Evolutionary conservation across 1,140 invertebrate genomes (phyloP).

Genomic region (Orchestia grillus): DNA sequence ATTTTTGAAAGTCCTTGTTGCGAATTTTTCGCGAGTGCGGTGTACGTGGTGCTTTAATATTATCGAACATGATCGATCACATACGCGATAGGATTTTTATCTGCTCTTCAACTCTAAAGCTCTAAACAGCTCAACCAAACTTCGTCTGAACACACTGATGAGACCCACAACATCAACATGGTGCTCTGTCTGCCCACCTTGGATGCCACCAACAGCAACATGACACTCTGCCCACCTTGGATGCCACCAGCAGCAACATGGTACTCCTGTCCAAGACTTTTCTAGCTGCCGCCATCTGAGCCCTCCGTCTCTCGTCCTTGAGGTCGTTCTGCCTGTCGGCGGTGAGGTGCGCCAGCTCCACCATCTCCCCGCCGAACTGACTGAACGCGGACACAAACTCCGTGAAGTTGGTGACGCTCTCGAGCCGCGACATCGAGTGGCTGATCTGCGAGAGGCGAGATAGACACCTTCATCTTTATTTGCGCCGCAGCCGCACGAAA

Average conservation of each 20-base stretch:
- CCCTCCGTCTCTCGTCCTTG: slow-evolving; percentile 93
- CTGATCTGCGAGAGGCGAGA: slow-evolving; percentile 76
- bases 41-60: not conserved
- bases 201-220: slow-evolving; percentile 96
- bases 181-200: slow-evolving; percentile 87
- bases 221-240: slow-evolving; percentile 92
- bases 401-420: slow-evolving; percentile 96
- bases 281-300: slow-evolving; percentile 94
- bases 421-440: slow-evolving; percentile 86
- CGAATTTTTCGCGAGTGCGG: not conserved
- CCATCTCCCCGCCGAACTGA: slow-evolving; percentile 98
- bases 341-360: slow-evolving; percentile 94
- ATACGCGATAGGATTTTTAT: not conserved
- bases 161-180: slow-evolving; percentile 90
- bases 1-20: not conserved
- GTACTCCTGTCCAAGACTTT: slow-evolving; percentile 97
- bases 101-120: not conserved
- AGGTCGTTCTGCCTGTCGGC: slow-evolving; percentile 86
- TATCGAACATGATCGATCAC: not conserved
- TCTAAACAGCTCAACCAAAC: not conserved
- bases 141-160: not conserved
- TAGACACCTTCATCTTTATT: slow-evolving; percentile 3
- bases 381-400: slow-evolving; percentile 99
- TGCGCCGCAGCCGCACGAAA: not conserved
- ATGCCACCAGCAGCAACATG: slow-evolving; percentile 96